These are phyloP conservation scores for Loxodonta africana DNA, from an alignment of 2,113 vertebrate species.

Conservation along the genomic window DNA sequence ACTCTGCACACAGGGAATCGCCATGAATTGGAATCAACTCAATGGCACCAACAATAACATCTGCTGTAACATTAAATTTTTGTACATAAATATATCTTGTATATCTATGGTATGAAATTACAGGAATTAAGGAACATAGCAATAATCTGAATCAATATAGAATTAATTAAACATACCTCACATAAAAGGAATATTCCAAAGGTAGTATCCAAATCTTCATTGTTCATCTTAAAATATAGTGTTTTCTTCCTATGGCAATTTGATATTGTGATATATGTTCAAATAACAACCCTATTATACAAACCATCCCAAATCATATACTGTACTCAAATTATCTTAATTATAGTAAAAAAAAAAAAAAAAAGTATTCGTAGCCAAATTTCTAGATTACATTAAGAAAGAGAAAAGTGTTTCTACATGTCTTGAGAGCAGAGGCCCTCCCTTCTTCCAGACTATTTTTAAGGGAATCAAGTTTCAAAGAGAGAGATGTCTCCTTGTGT, in stretches of 20 bases:
- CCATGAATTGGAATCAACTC: no score
- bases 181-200: neutral
- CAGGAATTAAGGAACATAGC: neutral
- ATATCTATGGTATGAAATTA: neutral
- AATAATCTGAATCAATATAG: constrained; percentile 31
- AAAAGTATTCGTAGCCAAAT: neutral
- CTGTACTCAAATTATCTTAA: neutral
- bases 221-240: neutral
- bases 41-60: no score
- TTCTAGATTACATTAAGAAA: neutral
- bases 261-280: neutral
- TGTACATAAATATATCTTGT: neutral
- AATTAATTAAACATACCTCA: constrained; percentile 29
- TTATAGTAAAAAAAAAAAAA: neutral
- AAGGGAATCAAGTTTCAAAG: neutral
- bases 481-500: neutral
- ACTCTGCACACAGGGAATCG: no score
- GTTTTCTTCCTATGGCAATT: neutral
- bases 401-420: neutral
- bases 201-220: neutral
- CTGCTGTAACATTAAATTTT: neutral
- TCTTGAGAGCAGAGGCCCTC: neutral
- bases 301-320: neutral
- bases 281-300: neutral
- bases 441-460: neutral